Evolutionary conservation across 2,888 invertebrate species (phyloP), one percentile per base, ranked within the genome.

Genomic region (Hemistola chrysoprasaria): DNA sequence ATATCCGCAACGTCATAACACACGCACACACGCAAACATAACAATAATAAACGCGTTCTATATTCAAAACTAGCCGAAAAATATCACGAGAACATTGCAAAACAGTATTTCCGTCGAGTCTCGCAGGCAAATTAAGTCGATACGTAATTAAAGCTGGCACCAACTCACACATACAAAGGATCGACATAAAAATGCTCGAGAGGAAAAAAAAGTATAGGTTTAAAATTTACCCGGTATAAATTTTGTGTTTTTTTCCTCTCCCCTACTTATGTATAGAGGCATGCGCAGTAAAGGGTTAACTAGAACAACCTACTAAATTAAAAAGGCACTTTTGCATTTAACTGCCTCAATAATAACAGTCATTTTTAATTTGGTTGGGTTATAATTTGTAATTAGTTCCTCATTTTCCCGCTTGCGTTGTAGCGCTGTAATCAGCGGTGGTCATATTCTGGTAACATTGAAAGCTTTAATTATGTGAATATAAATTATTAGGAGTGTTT

Each of bases 151-250:
- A 89, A 88, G 78, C 78, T 69, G 77, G 75, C 78, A 62, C 78
- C 68, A 57, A 79, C 87, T 73, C 87, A 88, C 87, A 88, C 88
- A 86, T 62, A 79, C 78, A 83, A 83, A 86, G 81, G 72, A 71
- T 78, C 85, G 80, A 85, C 86, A 83, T 86, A 87, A 88, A 87
- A 87, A 86, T 84, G 81, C 78, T 70, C 66, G 77, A 71, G 69
- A 71, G 80, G 72, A 84, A 86, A 87, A 84, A 88, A 88, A 89
- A 88, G 87, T 87, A 88, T 88, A 88, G 84, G 77, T 87, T 86
- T 87, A 86, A 88, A 87, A 84, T 87, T 89, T 88, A 70, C 88
- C 88, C 88, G 88, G 88, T 84, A 86, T 86, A 88, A 87, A 86
- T 84, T 84, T 88, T 82, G 86, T 82, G 85, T 89, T 89, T 89